These are phyloP conservation scores for Numida meleagris DNA, from an alignment of 2,113 vertebrate genomes.

Conservation along the genomic window DNA sequence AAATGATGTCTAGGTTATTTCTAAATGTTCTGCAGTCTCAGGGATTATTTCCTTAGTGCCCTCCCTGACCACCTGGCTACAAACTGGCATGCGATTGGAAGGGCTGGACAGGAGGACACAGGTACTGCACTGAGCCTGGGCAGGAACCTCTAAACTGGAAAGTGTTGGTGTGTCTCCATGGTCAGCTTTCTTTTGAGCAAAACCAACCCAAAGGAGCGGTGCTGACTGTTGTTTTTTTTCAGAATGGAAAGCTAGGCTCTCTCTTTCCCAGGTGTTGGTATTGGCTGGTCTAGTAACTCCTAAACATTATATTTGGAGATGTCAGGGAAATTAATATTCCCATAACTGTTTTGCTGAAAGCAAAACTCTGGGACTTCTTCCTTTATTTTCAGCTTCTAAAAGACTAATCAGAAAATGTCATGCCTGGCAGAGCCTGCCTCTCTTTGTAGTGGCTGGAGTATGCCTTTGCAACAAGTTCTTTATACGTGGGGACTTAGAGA, in stretches of 20 bases:
- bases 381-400: slow-evolving; percentile 14
- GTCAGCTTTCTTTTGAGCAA: neutral
- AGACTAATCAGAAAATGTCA: neutral
- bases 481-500: neutral
- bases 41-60: neutral
- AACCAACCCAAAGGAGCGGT: neutral
- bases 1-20: neutral
- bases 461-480: neutral
- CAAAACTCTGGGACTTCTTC: neutral
- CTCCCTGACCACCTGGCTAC: neutral
- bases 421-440: neutral
- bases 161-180: neutral
- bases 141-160: neutral
- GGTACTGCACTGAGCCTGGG: neutral
- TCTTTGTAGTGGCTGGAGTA: neutral
- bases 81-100: neutral
- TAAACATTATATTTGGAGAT: neutral
- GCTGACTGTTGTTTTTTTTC: neutral
- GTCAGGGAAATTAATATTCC: neutral
- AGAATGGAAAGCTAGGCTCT: neutral
- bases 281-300: neutral
- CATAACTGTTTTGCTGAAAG: neutral
- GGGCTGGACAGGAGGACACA: neutral
- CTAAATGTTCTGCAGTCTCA: neutral
- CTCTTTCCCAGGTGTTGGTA: neutral